Percentiles rank a stretch among this genome's conserved stretches.
These are phyloP conservation scores for Asteroscopus sphinx DNA, from an alignment of 2,888 invertebrate species.

Conservation along the genomic window DNA sequence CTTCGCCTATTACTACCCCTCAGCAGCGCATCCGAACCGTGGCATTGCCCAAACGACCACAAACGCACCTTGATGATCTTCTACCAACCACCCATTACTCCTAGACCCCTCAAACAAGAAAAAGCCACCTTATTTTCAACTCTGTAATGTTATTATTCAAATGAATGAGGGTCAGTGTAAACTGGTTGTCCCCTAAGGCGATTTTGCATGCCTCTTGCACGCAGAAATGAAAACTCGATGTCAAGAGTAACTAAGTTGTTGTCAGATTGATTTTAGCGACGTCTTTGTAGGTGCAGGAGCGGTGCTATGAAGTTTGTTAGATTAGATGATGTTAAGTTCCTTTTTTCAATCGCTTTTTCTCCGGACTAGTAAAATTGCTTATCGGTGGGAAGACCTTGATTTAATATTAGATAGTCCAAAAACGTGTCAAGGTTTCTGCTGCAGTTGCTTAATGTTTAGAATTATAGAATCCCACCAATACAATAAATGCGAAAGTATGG, in stretches of 20 bases:
- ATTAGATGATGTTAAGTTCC: constrained; percentile 10
- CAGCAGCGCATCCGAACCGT: constrained; percentile 43
- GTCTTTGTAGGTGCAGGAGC: constrained; percentile 50
- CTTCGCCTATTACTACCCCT: constrained; percentile 69
- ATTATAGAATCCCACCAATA: no score
- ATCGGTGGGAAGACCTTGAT: no score
- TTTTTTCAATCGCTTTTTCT: background rate
- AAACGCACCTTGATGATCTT: constrained; percentile 57
- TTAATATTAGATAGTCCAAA: no score
- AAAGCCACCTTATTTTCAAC: background rate
- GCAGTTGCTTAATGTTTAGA: no score
- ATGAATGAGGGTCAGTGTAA: constrained; percentile 27
- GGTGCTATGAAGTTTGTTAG: constrained; percentile 41
- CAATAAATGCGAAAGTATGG: no score
- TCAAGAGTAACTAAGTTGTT: constrained; percentile 66
- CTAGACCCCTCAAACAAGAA: background rate
- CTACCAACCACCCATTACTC: constrained; percentile 20
- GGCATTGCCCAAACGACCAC: constrained; percentile 55
- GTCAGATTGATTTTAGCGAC: constrained; percentile 63
- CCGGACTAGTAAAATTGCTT: no score
- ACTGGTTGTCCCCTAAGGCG: constrained; percentile 62
- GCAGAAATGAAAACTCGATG: constrained; percentile 76
- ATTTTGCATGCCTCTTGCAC: constrained; percentile 75
- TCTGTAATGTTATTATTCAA: constrained; percentile 20
- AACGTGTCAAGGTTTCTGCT: no score